Evolutionary conservation across 2,113 vertebrate genomes (phyloP).

Genomic region (Mirounga angustirostris): DNA sequence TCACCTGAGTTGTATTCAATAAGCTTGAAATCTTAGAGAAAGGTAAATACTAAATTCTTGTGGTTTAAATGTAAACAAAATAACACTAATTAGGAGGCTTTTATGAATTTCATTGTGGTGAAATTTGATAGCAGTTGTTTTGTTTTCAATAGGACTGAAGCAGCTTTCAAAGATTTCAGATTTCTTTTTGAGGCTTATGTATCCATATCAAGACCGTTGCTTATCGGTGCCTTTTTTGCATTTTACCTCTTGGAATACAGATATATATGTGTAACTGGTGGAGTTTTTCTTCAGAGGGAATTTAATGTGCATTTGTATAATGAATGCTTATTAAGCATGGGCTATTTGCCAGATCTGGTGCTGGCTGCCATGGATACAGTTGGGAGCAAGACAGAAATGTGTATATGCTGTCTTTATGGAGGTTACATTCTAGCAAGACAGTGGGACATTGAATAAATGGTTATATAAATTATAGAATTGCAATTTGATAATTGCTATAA

Average conservation of each 20-base stretch:
- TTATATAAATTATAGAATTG: not conserved
- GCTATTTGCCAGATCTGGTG: not conserved
- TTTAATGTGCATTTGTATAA: not conserved
- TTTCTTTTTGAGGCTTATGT: not conserved
- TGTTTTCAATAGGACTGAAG: not conserved
- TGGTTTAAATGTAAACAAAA: conserved; percentile 58
- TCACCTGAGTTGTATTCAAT: conserved; percentile 39
- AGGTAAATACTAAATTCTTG: not conserved
- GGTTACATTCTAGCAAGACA: not conserved
- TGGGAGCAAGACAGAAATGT: not conserved
- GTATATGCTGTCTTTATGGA: not conserved
- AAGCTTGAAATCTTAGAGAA: conserved; percentile 48
- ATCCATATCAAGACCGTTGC: not conserved
- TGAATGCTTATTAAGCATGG: not conserved
- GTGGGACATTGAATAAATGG: not conserved
- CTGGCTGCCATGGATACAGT: not conserved
- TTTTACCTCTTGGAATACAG: not conserved
- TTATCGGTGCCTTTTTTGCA: not conserved
- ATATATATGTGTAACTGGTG: not conserved
- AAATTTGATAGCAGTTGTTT: conserved; percentile 19
- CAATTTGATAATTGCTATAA: not conserved
- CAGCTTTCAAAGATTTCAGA: not conserved
- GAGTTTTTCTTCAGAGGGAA: not conserved
- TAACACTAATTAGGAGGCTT: conserved; percentile 5
- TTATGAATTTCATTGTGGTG: not conserved